Evolutionary conservation across 2,797 vertebrate species (phyloP).

Genomic region (Hyperoplus lanceolatus): DNA sequence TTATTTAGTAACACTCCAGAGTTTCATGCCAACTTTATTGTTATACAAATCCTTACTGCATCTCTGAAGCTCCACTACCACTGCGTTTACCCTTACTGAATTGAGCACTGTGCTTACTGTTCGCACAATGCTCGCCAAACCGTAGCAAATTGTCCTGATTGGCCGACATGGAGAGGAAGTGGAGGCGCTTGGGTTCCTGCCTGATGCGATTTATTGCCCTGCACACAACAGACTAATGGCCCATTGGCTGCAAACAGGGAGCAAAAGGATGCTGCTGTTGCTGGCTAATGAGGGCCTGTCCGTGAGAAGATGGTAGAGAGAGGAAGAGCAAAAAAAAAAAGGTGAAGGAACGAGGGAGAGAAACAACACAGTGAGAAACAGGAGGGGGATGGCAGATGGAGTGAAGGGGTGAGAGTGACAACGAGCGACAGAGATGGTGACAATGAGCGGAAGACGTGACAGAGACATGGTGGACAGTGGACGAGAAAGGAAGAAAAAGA

Average conservation of each 20-base stretch:
- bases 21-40: background rate
- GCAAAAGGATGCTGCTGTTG: constrained; percentile 65
- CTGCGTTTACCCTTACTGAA: constrained; percentile 40
- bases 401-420: constrained; percentile 38
- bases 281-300: constrained; percentile 75
- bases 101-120: constrained; percentile 44
- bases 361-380: constrained; percentile 33
- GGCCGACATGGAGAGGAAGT: constrained; percentile 71
- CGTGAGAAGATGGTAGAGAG: constrained; percentile 50
- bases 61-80: background rate
- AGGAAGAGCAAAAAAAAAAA: constrained; percentile 36
- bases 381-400: constrained; percentile 53
- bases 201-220: constrained; percentile 80
- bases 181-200: constrained; percentile 66
- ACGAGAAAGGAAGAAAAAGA: constrained; percentile 10
- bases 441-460: constrained; percentile 38
- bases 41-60: constrained; percentile 23
- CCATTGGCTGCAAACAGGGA: constrained; percentile 76
- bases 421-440: constrained; percentile 46
- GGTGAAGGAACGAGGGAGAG: constrained; percentile 19
- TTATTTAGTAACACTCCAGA: background rate
- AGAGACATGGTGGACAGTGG: constrained; percentile 35
- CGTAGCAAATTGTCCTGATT: constrained; percentile 77
- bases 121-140: constrained; percentile 68
- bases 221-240: constrained; percentile 77